Evolutionary conservation across 2,113 vertebrate species (phyloP).

Genomic region (Trogon melanurus): DNA sequence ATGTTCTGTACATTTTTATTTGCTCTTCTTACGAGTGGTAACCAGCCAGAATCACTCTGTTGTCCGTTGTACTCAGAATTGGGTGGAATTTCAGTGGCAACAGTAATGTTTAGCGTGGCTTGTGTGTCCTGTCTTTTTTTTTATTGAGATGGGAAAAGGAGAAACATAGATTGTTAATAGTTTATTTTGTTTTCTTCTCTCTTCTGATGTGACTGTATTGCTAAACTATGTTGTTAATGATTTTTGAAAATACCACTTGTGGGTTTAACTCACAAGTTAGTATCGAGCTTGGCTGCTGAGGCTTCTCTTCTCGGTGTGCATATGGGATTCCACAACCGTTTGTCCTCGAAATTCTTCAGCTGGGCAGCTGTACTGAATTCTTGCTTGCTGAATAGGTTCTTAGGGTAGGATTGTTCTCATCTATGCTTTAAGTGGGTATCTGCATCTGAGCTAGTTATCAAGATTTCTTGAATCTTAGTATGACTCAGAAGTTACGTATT

Average conservation of each 20-base stretch:
- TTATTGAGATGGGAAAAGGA: background rate
- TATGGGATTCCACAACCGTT: background rate
- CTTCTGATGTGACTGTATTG: background rate
- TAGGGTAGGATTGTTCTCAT: background rate
- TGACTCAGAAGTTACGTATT: background rate
- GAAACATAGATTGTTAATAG: background rate
- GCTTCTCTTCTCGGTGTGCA: background rate
- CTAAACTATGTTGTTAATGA: background rate
- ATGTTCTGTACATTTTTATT: background rate
- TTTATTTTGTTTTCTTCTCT: background rate
- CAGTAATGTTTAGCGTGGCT: background rate
- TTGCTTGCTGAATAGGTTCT: background rate
- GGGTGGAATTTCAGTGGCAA: background rate
- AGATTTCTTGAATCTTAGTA: background rate
- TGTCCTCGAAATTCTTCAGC: background rate
- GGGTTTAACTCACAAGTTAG: background rate
- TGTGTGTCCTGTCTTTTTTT: background rate
- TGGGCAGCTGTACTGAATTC: background rate
- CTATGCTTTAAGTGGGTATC: background rate
- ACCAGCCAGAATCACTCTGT: background rate
- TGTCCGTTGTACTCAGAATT: background rate
- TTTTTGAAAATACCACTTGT: background rate
- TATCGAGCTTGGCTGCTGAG: background rate
- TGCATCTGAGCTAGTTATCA: background rate
- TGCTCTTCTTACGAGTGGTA: background rate